Base-by-base conservation (phyloP, 35 echinoderm and acorn worm genomes). In the Apostichopus parvimensis region DNA sequence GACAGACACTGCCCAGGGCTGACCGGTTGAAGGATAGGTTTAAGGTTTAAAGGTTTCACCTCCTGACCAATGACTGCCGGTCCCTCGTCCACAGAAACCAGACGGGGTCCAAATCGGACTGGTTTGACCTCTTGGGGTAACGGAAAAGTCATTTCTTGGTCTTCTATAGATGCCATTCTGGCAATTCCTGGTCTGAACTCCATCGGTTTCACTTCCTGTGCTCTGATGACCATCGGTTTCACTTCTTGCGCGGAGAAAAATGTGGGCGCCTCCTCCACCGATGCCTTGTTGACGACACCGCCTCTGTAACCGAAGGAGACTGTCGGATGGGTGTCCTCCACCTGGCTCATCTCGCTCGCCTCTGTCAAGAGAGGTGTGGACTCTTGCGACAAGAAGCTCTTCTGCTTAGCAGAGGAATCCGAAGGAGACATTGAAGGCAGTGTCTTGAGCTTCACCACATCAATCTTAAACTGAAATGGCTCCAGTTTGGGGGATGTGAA, bases 401-500 rank as follows among this genome's bases (percentile, higher is more conserved):
- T 61, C 77, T 72, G 62, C 91, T 65, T 72, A 53, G 53, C 28
- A 58, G 80, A 26, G 58, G 79, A 14, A 17, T 96, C 92, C 22
- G 87, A 88, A 68, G 91, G 65, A 28, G 92, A 91, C 17, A 99
- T 68, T n/a, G 97, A 94, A 21, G 94, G 95, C 56, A 99, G 85
- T 56, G 93, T 99, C 25, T 93, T 94, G 23, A 94, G 82, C 84
- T 99, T 86, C 0, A 96, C 88, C 7, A 96, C 95, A 89, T 99
- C 95, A 77, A 99, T 99, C 88, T 92, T 99, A 61, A 99, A 99
- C 83, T 94, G 92, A 54, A 99, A 86, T 54, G 97, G 97, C 86
- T 99, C 95, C 52, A 94, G 78, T 79, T 96, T 99, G 6, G 94
- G 92, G 45, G 95, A 89, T 25, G 77, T 91, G 72, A 91, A 91